Evolutionary conservation across 2,113 vertebrate species (phyloP).

Genomic region (Crotalus horridus): DNA sequence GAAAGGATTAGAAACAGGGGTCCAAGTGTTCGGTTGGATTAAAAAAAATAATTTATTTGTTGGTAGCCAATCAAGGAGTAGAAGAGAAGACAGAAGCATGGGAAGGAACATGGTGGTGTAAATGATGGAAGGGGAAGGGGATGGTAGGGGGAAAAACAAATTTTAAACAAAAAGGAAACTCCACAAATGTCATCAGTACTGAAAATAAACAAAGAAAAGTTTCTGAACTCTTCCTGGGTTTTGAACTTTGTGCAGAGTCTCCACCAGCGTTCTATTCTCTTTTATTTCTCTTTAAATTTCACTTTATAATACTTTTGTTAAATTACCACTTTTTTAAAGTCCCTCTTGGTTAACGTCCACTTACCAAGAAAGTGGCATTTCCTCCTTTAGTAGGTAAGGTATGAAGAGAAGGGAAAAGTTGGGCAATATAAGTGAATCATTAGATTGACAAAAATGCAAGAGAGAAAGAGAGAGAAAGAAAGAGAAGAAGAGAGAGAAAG

Average conservation of each 20-base stretch:
- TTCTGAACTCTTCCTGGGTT: slow-evolving; percentile 85
- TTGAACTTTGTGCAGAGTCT: slow-evolving; percentile 83
- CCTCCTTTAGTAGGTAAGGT: slow-evolving; percentile 99
- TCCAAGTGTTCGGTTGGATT: slow-evolving; percentile 38
- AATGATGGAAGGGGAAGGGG: slow-evolving; percentile 50
- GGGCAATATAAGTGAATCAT: slow-evolving; percentile 99
- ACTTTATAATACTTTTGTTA: slow-evolving; percentile 77
- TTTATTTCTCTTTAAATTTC: slow-evolving; percentile 51
- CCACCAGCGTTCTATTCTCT: slow-evolving; percentile 91
- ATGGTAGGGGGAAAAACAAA: slow-evolving; percentile 65
- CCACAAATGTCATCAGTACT: slow-evolving; percentile 97
- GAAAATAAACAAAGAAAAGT: slow-evolving; percentile 81
- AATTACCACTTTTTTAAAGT: slow-evolving; percentile 82
- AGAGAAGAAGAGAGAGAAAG: slow-evolving; percentile 68
- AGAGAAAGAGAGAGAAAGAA: slow-evolving; percentile 83
- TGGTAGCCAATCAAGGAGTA: slow-evolving; percentile 48
- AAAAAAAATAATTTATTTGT: slow-evolving; percentile 8
- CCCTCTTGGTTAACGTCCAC: slow-evolving; percentile 99
- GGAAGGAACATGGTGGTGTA: slow-evolving; percentile 67
- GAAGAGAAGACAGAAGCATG: slow-evolving; percentile 50
- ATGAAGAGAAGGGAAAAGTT: slow-evolving; percentile 99
- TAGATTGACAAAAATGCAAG: slow-evolving; percentile 99
- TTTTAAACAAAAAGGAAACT: slow-evolving; percentile 74
- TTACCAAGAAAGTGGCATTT: slow-evolving; percentile 99
- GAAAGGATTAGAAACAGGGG: neutral